A percentile compares a stretch with the other conserved stretches of the same genome.
phyloP scores from a whole-genome alignment of 1,140 invertebrate species.

The Apis dorsata region DNA sequence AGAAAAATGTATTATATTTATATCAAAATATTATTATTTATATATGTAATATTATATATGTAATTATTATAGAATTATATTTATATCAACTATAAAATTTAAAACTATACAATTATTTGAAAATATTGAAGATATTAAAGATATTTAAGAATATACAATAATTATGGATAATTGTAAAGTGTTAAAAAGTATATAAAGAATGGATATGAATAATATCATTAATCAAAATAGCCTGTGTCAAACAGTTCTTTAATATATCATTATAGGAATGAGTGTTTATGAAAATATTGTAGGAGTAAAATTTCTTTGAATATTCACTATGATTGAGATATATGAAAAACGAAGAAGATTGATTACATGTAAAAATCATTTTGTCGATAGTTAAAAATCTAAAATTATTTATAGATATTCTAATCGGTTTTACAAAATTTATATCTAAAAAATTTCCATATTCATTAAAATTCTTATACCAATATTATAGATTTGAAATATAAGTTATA shows the following conservation, averaged over 20 bases:
- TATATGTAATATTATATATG: too few species aligned
- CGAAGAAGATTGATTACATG: slow-evolving; percentile 1
- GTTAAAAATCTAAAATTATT: not conserved
- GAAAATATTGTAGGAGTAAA: slow-evolving; percentile 14
- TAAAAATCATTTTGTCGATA: not conserved
- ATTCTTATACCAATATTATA: too few species aligned
- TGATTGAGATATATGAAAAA: slow-evolving; percentile 31
- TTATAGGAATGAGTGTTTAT: slow-evolving; percentile 10
- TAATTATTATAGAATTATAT: too few species aligned
- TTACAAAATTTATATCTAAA: not conserved
- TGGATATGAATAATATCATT: not conserved
- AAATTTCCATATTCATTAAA: too few species aligned
- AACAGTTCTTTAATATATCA: slow-evolving; percentile 19
- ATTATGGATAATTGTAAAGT: too few species aligned
- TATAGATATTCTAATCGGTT: not conserved
- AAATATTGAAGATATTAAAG: too few species aligned
- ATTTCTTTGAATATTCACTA: not conserved
- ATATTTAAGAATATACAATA: not conserved
- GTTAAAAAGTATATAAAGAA: slow-evolving; percentile 1
- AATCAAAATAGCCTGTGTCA: slow-evolving; percentile 22
- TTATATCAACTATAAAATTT: too few species aligned
- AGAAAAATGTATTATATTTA: too few species aligned
- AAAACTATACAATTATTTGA: too few species aligned
- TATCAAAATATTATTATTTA: too few species aligned
- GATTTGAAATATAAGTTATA: too few species aligned